A percentile compares a stretch with the other conserved stretches of the same genome.
Conservation (phyloP, 1,140 invertebrate genomes). For the Meloidogyne hapla region DNA sequence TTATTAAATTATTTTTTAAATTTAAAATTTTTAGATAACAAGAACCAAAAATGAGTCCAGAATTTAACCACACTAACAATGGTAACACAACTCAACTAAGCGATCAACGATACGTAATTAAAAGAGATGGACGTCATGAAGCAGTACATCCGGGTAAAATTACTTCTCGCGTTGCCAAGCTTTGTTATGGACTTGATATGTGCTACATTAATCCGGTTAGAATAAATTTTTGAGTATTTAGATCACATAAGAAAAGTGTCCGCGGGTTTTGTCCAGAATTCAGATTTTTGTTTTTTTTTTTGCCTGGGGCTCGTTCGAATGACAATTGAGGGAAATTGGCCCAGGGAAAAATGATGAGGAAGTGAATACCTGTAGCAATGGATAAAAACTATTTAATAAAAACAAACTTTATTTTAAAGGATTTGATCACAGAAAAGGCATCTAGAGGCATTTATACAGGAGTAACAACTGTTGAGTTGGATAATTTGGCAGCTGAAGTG, state of each 20-base stretch:
- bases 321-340: too few species aligned
- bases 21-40: background rate
- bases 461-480: slow-evolving; percentile 91
- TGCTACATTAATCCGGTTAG: slow-evolving; percentile 90
- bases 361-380: too few species aligned
- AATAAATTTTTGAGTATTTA: background rate
- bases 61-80: background rate
- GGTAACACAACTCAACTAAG: background rate
- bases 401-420: slow-evolving; percentile 26
- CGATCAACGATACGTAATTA: slow-evolving; percentile 24
- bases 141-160: slow-evolving; percentile 95
- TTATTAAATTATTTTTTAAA: background rate
- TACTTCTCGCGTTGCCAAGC: slow-evolving; percentile 86
- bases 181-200: slow-evolving; percentile 91
- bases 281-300: too few species aligned
- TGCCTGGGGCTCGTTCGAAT: too few species aligned
- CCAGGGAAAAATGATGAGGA: too few species aligned
- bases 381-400: too few species aligned
- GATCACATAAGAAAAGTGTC: background rate
- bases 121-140: slow-evolving; percentile 79
- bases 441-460: slow-evolving; percentile 90
- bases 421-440: slow-evolving; percentile 69
- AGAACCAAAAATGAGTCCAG: background rate
- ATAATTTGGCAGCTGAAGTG: slow-evolving; percentile 94
- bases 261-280: too few species aligned